Conservation (phyloP, 2,113 vertebrate genomes). For the Laterallus jamaicensis region DNA sequence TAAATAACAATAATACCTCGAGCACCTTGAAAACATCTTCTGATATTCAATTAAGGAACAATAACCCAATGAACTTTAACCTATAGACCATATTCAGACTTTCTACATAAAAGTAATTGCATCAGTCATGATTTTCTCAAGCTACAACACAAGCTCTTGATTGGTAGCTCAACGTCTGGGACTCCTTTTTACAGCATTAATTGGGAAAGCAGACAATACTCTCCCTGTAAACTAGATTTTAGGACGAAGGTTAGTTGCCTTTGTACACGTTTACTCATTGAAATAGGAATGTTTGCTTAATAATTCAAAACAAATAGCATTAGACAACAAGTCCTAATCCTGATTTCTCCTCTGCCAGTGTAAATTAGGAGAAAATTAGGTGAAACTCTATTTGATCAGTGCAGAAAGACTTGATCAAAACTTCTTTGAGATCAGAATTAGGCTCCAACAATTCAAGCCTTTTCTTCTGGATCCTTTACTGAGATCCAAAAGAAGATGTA, state of each 20-base stretch:
- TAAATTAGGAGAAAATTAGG: slow-evolving; percentile 68
- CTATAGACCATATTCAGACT: slow-evolving; percentile 60
- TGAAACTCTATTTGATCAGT: slow-evolving; percentile 52
- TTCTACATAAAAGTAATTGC: slow-evolving; percentile 70
- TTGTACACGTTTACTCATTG: slow-evolving; percentile 68
- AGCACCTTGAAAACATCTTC: slow-evolving; percentile 66
- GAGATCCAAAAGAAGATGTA: slow-evolving; percentile 27
- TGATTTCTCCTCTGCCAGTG: slow-evolving; percentile 62
- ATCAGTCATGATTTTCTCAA: slow-evolving; percentile 73
- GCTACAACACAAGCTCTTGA: slow-evolving; percentile 56
- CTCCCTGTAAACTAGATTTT: slow-evolving; percentile 66
- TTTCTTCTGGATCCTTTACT: slow-evolving; percentile 22
- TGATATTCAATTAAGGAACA: slow-evolving; percentile 68
- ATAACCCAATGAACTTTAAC: slow-evolving; percentile 58
- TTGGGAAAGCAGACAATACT: slow-evolving; percentile 70
- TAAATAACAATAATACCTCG: slow-evolving; percentile 56
- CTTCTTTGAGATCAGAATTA: slow-evolving; percentile 48
- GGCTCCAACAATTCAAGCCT: slow-evolving; percentile 2
- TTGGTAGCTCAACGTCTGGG: slow-evolving; percentile 59
- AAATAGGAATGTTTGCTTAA: slow-evolving; percentile 71
- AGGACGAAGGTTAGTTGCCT: slow-evolving; percentile 68
- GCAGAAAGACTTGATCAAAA: slow-evolving; percentile 60
- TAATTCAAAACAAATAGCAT: slow-evolving; percentile 71
- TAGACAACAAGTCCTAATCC: slow-evolving; percentile 69
- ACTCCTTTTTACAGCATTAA: slow-evolving; percentile 63